phyloP scores from a whole-genome alignment of 2,888 invertebrate species.

The Machimus rusticus region DNA sequence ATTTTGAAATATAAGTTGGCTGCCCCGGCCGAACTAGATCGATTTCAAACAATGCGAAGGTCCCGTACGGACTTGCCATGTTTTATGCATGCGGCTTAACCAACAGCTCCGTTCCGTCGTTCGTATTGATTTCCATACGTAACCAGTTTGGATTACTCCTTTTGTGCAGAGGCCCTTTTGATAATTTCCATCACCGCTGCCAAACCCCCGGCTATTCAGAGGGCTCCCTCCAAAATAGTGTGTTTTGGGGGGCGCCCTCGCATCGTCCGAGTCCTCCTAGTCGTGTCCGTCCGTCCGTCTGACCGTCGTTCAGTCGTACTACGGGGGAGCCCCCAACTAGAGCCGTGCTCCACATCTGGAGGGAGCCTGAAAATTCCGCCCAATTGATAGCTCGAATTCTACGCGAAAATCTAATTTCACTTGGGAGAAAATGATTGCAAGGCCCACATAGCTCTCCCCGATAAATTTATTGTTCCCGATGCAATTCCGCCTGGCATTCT shows the following conservation, averaged over 20 bases:
- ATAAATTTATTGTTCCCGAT: slow-evolving; percentile 33
- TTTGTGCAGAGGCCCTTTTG: slow-evolving; percentile 32
- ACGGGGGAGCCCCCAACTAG: background rate
- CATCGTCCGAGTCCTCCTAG: background rate
- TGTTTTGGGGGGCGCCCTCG: background rate
- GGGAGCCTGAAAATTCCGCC: slow-evolving; percentile 22
- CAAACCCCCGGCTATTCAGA: slow-evolving; percentile 3
- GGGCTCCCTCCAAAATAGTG: background rate
- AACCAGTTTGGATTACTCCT: slow-evolving; percentile 35
- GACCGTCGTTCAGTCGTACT: background rate
- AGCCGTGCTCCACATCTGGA: background rate
- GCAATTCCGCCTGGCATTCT: slow-evolving; percentile 24
- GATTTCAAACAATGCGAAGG: slow-evolving; percentile 43
- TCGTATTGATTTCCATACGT: slow-evolving; percentile 38
- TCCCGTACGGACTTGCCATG: slow-evolving; percentile 17
- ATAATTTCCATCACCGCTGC: slow-evolving; percentile 31
- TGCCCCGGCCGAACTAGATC: slow-evolving; percentile 48
- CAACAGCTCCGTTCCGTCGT: slow-evolving; percentile 21
- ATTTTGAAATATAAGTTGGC: slow-evolving; percentile 51
- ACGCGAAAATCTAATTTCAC: slow-evolving; percentile 38
- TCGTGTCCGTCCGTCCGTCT: background rate
- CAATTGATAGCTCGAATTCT: slow-evolving; percentile 33
- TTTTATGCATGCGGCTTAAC: slow-evolving; percentile 37
- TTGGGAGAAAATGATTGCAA: slow-evolving; percentile 36
- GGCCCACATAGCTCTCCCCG: background rate